These are phyloP conservation scores for Ophioderma brevispina DNA, from an alignment of 35 echinoderm and acorn worm species.

Conservation along the genomic window DNA sequence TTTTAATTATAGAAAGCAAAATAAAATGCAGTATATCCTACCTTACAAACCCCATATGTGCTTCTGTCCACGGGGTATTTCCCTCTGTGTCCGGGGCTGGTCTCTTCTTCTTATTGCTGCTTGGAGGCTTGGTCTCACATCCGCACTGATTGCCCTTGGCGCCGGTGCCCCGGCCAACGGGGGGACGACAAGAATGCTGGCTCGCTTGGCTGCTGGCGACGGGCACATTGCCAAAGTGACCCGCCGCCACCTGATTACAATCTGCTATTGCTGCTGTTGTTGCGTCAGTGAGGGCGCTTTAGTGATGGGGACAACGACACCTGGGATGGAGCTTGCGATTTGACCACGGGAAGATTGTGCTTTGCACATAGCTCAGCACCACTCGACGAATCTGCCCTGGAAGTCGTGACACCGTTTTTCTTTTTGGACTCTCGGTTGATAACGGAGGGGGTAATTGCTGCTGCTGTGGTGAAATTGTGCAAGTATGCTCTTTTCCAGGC, in stretches of 20 bases:
- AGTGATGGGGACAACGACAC: background rate
- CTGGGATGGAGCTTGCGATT: conserved; percentile 18
- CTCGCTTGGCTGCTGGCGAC: background rate
- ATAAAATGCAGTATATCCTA: background rate
- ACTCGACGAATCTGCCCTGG: conserved; percentile 4
- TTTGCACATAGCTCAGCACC: conserved; percentile 46
- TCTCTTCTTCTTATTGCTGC: conserved; percentile 30
- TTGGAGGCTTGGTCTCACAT: background rate
- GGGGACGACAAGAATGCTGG: background rate
- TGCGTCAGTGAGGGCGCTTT: background rate
- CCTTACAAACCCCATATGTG: background rate
- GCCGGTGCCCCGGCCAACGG: background rate
- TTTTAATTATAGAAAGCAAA: no score
- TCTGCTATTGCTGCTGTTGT: background rate
- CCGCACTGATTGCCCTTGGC: background rate
- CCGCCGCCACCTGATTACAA: background rate
- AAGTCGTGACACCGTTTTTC: background rate
- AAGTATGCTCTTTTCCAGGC: conserved; percentile 53
- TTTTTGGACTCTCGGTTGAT: conserved; percentile 46
- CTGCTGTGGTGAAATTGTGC: conserved; percentile 58
- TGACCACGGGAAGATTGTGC: conserved; percentile 46
- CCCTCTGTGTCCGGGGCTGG: background rate
- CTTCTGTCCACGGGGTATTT: background rate
- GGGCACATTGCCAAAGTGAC: conserved; percentile 12
- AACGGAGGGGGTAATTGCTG: conserved; percentile 7